Percentiles rank a stretch among this genome's conserved stretches.
These are phyloP conservation scores for Leucophenga montana DNA, from an alignment of 2,888 invertebrate genomes.

Conservation along the genomic window DNA sequence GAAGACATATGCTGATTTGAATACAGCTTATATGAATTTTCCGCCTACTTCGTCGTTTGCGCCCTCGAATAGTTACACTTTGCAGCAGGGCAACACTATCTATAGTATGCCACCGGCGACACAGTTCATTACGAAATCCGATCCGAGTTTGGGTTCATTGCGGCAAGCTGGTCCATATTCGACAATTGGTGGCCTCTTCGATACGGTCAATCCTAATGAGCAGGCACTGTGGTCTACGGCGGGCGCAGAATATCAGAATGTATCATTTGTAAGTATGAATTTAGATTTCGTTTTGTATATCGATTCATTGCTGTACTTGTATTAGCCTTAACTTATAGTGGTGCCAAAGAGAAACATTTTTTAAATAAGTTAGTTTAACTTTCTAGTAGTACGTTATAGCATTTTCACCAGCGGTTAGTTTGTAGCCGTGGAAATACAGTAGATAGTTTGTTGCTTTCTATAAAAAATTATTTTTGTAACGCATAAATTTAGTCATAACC, in stretches of 20 bases:
- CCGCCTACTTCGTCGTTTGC: conserved; percentile 56
- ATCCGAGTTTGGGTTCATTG: conserved; percentile 68
- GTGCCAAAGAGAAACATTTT: too few species aligned
- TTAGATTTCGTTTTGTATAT: background rate
- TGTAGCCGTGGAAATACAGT: too few species aligned
- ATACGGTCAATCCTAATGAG: conserved; percentile 59
- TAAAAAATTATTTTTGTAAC: too few species aligned
- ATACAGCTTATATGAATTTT: conserved; percentile 65
- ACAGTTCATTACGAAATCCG: conserved; percentile 67
- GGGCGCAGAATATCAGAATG: conserved; percentile 62
- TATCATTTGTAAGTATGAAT: conserved; percentile 63
- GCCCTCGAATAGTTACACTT: conserved; percentile 55
- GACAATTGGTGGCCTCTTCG: conserved; percentile 60
- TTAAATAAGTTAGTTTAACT: too few species aligned
- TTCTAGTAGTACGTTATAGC: too few species aligned
- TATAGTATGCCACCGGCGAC: conserved; percentile 65
- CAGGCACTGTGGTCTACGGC: conserved; percentile 59
- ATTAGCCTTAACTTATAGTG: too few species aligned
- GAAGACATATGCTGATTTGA: conserved; percentile 72
- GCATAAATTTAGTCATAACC: too few species aligned
- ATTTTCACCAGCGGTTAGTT: too few species aligned
- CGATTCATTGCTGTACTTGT: background rate
- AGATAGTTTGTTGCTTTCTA: too few species aligned
- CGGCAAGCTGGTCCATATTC: conserved; percentile 66
- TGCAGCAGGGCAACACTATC: conserved; percentile 60